Percentiles rank a stretch among this genome's conserved stretches.
phyloP scores from a whole-genome alignment of 92 coral and sea anemone species.

The Siderastrea radians region DNA sequence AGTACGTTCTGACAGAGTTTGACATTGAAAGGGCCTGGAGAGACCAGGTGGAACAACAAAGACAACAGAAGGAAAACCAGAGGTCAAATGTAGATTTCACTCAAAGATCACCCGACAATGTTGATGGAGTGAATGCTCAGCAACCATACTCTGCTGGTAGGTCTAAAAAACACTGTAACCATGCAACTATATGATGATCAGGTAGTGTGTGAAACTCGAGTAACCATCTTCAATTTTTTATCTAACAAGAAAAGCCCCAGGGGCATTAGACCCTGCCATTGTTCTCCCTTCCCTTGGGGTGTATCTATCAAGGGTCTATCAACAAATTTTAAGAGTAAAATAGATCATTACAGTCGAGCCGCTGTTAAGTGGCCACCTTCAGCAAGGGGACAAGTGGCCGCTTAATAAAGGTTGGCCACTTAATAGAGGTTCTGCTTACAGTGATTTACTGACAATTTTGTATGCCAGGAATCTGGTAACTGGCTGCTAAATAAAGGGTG shows the following conservation, averaged over 20 bases:
- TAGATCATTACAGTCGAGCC: neutral
- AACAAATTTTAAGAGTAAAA: neutral
- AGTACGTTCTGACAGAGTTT: conserved; percentile 31
- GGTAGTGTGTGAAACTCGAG: too few species aligned
- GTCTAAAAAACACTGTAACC: conserved; percentile 8
- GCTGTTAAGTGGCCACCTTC: too few species aligned
- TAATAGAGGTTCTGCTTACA: neutral
- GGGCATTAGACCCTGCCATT: too few species aligned
- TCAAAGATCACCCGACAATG: too few species aligned
- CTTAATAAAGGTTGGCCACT: too few species aligned
- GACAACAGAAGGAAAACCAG: conserved; percentile 20
- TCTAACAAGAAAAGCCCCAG: too few species aligned
- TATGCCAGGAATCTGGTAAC: neutral
- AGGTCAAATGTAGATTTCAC: neutral
- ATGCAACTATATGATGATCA: neutral
- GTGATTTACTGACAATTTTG: too few species aligned
- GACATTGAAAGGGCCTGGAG: conserved; percentile 35
- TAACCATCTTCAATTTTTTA: too few species aligned
- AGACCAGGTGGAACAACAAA: conserved; percentile 9
- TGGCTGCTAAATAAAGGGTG: neutral
- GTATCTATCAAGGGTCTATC: neutral
- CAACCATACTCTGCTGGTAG: conserved; percentile 51
- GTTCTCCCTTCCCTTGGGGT: too few species aligned
- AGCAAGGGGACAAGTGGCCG: too few species aligned
- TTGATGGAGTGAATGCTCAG: conserved; percentile 13